phyloP scores from a whole-genome alignment of 2,888 invertebrate species.

The Copidosoma aretas region DNA sequence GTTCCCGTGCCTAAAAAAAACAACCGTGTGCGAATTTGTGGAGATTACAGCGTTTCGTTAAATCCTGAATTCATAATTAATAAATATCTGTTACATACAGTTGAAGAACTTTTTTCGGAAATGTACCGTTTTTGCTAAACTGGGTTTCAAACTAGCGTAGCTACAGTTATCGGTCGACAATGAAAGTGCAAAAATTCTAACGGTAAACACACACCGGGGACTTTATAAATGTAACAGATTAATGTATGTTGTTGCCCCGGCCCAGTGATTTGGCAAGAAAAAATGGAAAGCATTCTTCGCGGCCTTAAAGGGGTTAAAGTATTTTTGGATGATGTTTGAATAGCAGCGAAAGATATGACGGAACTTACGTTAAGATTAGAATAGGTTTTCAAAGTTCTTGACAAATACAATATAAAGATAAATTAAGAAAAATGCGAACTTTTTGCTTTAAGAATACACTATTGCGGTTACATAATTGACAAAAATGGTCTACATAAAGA shows the following conservation, averaged over 20 bases:
- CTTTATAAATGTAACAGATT: neutral
- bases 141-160: slow-evolving; percentile 49
- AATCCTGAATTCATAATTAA: slow-evolving; percentile 45
- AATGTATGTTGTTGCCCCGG: neutral
- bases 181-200: neutral
- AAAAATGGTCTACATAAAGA: slow-evolving; percentile 26
- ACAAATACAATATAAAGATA: slow-evolving; percentile 14
- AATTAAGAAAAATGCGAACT: slow-evolving; percentile 20
- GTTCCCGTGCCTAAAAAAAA: slow-evolving; percentile 48
- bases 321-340: slow-evolving; percentile 10
- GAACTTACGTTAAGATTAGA: slow-evolving; percentile 1
- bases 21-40: slow-evolving; percentile 44
- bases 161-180: slow-evolving; percentile 8
- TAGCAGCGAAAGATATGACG: neutral
- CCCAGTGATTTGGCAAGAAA: slow-evolving; percentile 6
- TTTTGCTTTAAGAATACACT: slow-evolving; percentile 24
- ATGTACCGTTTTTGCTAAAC: slow-evolving; percentile 46
- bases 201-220: neutral
- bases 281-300: neutral
- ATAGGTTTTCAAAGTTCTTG: slow-evolving; percentile 4
- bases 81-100: slow-evolving; percentile 46
- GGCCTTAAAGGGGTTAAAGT: neutral
- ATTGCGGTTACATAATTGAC: slow-evolving; percentile 36
- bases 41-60: slow-evolving; percentile 47
- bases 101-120: slow-evolving; percentile 45